These are phyloP conservation scores for Pterocles gutturalis DNA, from an alignment of 2,113 vertebrate species.

Conservation along the genomic window DNA sequence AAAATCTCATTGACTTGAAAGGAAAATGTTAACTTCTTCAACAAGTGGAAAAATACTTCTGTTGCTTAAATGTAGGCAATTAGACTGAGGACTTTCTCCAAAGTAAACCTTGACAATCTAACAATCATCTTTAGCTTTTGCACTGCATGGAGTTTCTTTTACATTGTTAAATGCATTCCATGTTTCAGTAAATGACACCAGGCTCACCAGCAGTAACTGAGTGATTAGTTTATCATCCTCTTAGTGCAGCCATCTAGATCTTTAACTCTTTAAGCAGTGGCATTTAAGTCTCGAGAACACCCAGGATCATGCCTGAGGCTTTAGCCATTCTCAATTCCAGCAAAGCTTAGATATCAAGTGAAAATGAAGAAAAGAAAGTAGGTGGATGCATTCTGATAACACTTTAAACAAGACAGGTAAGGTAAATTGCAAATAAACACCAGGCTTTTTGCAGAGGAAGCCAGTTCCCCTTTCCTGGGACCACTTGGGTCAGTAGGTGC, in stretches of 20 bases:
- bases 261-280: constrained; percentile 79
- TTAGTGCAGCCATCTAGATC: constrained; percentile 77
- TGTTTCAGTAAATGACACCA: constrained; percentile 78
- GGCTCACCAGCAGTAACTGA: constrained; percentile 72
- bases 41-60: constrained; percentile 56
- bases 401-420: constrained; percentile 52
- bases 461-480: constrained; percentile 29
- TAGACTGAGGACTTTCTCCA: constrained; percentile 72
- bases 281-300: constrained; percentile 81
- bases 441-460: neutral
- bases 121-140: constrained; percentile 72
- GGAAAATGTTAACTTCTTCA: constrained; percentile 63
- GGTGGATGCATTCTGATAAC: constrained; percentile 51
- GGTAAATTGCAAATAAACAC: constrained; percentile 50
- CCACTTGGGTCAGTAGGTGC: constrained; percentile 11
- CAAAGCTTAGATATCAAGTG: constrained; percentile 57
- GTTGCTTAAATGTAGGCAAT: constrained; percentile 62
- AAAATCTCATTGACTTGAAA: neutral
- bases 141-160: constrained; percentile 59
- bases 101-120: constrained; percentile 66
- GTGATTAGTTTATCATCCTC: constrained; percentile 80
- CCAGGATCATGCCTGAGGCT: constrained; percentile 77
- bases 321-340: constrained; percentile 63
- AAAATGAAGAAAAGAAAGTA: constrained; percentile 70
- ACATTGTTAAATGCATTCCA: constrained; percentile 74